A percentile compares a stretch with the other conserved stretches of the same genome.
Evolutionary conservation across 2,113 vertebrate species (phyloP).

Genomic region (Rhombomys opimus): DNA sequence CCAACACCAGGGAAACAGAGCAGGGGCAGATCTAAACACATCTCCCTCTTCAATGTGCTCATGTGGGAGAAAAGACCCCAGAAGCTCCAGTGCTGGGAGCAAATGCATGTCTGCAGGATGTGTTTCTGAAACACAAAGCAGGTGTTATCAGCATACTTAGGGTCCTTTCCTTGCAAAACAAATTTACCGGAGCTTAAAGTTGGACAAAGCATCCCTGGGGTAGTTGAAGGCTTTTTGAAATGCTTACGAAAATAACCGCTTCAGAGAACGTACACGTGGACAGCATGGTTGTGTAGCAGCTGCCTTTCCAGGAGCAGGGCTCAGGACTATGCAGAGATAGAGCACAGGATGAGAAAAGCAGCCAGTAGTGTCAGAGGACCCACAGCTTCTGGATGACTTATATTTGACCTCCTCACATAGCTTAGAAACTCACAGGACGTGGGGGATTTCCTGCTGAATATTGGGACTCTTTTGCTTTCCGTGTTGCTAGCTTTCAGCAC

Average conservation of each 20-base stretch:
- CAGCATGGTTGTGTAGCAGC: not conserved
- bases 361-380: not conserved
- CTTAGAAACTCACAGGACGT: not conserved
- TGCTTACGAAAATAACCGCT: not conserved
- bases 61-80: not conserved
- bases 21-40: not conserved
- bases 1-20: not conserved
- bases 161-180: not conserved
- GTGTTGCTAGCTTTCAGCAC: not conserved
- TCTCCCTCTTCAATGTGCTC: not conserved
- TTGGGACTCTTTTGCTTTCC: not conserved
- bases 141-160: too few relatives aligned
- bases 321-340: not conserved
- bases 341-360: not conserved
- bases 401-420: not conserved
- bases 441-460: not conserved
- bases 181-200: not conserved
- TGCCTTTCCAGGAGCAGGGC: not conserved
- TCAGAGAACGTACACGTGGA: not conserved
- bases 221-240: not conserved
- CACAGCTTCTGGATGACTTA: not conserved
- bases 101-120: not conserved
- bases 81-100: not conserved
- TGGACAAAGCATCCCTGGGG: not conserved
- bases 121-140: not conserved